Conservation (phyloP, 2,113 vertebrate genomes). For the Lota lota region DNA sequence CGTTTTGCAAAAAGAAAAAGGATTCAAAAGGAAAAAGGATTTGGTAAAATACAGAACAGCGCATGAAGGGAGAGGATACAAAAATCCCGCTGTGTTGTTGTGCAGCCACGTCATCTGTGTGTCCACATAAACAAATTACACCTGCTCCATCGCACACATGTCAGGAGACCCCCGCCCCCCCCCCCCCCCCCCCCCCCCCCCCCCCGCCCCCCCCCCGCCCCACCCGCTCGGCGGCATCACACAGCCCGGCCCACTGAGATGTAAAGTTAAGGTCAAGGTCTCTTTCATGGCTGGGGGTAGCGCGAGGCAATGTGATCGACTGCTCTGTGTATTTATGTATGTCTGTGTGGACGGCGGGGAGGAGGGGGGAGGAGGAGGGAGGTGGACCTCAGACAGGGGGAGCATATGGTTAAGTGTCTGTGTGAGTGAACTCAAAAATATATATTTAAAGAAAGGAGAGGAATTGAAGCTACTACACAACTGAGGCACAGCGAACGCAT, state of each 20-base stretch:
- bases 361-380: too few species aligned
- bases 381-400: too few species aligned
- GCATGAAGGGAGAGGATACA: too few species aligned
- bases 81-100: neutral
- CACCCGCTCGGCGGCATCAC: neutral
- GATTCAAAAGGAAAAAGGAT: too few species aligned
- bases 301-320: slow-evolving; percentile 29
- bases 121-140: slow-evolving; percentile 69
- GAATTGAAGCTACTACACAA: too few species aligned
- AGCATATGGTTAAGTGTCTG: too few species aligned
- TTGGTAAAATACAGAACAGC: too few species aligned
- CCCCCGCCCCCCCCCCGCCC: neutral
- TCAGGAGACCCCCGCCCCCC: slow-evolving; percentile 35
- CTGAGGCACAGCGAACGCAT: too few species aligned
- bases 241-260: slow-evolving; percentile 62
- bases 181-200: neutral
- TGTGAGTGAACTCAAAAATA: too few species aligned
- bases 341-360: slow-evolving; percentile 11
- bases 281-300: slow-evolving; percentile 34
- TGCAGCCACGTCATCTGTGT: slow-evolving; percentile 51
- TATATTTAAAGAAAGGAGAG: too few species aligned
- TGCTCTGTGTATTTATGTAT: slow-evolving; percentile 10
- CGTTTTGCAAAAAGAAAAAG: too few species aligned
- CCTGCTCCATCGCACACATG: slow-evolving; percentile 58
- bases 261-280: slow-evolving; percentile 73